Evolutionary conservation across 2,113 vertebrate genomes (phyloP).

Genomic region (Cebidichthys violaceus): DNA sequence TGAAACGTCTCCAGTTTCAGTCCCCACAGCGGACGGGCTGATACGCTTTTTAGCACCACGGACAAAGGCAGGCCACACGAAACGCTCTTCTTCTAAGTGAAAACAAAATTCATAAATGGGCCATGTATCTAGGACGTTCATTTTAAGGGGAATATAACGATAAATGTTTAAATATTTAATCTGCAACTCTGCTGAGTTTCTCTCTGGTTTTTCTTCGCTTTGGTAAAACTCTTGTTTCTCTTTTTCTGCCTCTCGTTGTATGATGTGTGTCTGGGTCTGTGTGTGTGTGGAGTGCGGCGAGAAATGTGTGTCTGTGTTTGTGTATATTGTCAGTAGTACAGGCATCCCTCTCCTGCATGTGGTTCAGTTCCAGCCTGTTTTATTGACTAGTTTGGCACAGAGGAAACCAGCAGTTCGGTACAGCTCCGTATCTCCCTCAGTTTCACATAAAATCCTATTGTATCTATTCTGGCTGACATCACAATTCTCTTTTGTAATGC

Average conservation of each 20-base stretch:
- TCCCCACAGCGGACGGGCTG: neutral
- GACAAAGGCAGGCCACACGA: slow-evolving; percentile 35
- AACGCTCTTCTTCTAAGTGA: neutral
- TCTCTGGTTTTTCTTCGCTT: neutral
- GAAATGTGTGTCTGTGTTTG: neutral
- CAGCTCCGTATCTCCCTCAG: neutral
- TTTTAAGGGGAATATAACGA: slow-evolving; percentile 9
- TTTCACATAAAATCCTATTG: slow-evolving; percentile 7
- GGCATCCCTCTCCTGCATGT: neutral
- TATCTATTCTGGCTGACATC: slow-evolving; percentile 2
- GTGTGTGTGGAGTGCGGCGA: neutral
- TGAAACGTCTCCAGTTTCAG: neutral
- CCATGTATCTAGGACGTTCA: slow-evolving; percentile 31
- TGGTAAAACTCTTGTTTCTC: neutral
- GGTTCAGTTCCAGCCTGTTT: slow-evolving; percentile 11
- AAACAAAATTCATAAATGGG: slow-evolving; percentile 41
- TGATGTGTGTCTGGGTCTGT: neutral
- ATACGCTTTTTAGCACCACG: slow-evolving; percentile 23
- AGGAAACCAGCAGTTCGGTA: neutral
- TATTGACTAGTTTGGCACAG: slow-evolving; percentile 29
- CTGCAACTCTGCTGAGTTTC: slow-evolving; percentile 11
- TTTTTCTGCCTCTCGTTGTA: neutral
- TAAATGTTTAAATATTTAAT: slow-evolving; percentile 60
- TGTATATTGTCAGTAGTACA: neutral
- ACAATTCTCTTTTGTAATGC: slow-evolving; percentile 6